phyloP scores from a whole-genome alignment of 1,140 invertebrate genomes.

The Dufourea novaeangliae region DNA sequence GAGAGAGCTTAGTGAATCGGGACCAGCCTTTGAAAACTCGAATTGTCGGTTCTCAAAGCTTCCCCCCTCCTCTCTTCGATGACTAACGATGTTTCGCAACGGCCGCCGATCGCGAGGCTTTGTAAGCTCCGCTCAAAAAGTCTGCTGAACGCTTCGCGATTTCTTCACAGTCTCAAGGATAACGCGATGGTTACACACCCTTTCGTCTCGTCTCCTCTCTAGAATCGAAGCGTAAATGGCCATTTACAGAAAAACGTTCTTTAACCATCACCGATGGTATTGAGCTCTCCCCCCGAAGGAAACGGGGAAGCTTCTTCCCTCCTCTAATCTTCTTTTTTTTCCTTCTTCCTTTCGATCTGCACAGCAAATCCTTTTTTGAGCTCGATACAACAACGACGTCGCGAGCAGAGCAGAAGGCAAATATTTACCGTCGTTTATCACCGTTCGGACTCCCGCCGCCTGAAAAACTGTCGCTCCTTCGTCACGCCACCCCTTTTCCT shows the following conservation, averaged over 20 bases:
- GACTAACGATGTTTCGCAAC: conserved; percentile 55
- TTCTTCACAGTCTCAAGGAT: conserved; percentile 44
- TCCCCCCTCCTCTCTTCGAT: background rate
- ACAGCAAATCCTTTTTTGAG: background rate
- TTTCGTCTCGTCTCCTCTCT: background rate
- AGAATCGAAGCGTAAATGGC: conserved; percentile 1
- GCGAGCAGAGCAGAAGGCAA: background rate
- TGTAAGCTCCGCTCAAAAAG: conserved; percentile 32
- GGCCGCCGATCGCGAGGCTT: conserved; percentile 19
- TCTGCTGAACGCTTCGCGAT: conserved; percentile 7
- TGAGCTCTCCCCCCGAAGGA: background rate
- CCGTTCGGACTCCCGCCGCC: conserved; percentile 4
- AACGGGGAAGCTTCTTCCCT: background rate
- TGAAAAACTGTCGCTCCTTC: background rate
- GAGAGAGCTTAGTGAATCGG: conserved; percentile 36
- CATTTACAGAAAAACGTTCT: background rate
- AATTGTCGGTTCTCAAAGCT: conserved; percentile 39
- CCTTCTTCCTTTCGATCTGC: background rate
- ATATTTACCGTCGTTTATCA: conserved; percentile 44
- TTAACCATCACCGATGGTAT: background rate
- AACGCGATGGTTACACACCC: conserved; percentile 8
- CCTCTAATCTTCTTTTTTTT: background rate
- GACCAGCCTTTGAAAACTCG: conserved; percentile 48
- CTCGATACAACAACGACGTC: conserved; percentile 9
- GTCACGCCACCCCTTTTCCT: background rate